Base-by-base conservation (phyloP, 2,797 vertebrate species). In the Margarornis squamiger region DNA sequence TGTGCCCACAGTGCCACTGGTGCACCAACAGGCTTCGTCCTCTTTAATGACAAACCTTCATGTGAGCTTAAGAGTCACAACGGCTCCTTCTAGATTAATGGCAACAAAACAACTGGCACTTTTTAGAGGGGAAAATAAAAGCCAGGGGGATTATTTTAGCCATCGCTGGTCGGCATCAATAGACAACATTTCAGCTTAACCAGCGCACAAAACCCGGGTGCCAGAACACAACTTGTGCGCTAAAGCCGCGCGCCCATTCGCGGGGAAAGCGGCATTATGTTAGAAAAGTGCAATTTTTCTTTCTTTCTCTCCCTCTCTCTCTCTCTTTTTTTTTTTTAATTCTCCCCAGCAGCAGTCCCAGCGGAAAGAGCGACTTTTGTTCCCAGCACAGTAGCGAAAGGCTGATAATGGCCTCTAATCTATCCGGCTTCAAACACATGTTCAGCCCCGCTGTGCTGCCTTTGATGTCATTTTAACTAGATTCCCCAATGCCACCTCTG, bases 381-480 rank as follows among this genome's bases (percentile, higher is more conserved):
- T 97, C 92, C 94, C 95, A 97, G 96, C 96, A 97, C 96, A 96
- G 97, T 95, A 97, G 97, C 96, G 97, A 95, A 97, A 97, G 97
- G 97, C 97, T 97, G 97, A 98, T 98, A 98, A 97, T 95, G 93
- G 98, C 94, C 96, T 97, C 97, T 98, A 98, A 98, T 98, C 97
- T 97, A 95, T 94, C 97, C 96, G 78, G 97, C 98, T 98, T 98
- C 97, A 98, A 98, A 98, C 97, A 98, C 96, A 96, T 97, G 97
- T 96, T 98, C 95, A 94, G 96, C 97, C 97, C 98, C 93, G 97
- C 98, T 97, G 97, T 87, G 97, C 61, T 72, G 95, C 97, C 98
- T 98, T 97, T 97, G 97, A 98, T 98, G 97, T 97, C 97, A 96
- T 91, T 97, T 96, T 95, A 96, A 97, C 95, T 95, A 70, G 88